Conservation (phyloP, 1,140 invertebrate genomes). For the Ruditapes philippinarum region DNA sequence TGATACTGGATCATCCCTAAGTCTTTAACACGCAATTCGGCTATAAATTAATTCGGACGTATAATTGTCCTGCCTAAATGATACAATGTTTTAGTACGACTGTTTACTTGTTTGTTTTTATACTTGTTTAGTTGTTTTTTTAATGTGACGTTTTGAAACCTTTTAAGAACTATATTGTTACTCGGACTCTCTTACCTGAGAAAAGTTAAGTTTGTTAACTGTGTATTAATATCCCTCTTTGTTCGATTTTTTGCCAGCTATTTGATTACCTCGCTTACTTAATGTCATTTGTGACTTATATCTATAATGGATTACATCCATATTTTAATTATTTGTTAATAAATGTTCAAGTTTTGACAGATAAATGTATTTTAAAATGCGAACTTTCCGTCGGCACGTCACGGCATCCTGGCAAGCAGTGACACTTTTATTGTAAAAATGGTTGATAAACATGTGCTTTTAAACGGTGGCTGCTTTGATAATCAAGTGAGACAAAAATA, state of each 20-base stretch:
- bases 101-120: too few relatives aligned
- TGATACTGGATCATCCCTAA: not conserved
- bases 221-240: too few relatives aligned
- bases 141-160: too few relatives aligned
- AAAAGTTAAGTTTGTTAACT: too few relatives aligned
- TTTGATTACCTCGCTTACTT: too few relatives aligned
- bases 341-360: conserved; percentile 22
- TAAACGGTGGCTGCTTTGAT: not conserved
- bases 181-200: too few relatives aligned
- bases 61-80: not conserved
- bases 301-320: conserved; percentile 8
- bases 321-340: conserved; percentile 26
- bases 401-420: not conserved
- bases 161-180: too few relatives aligned
- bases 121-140: too few relatives aligned
- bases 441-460: not conserved
- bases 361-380: not conserved
- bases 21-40: not conserved
- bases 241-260: too few relatives aligned
- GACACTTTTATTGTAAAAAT: not conserved
- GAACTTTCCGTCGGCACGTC: conserved; percentile 15
- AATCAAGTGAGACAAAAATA: not conserved
- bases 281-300: not conserved
- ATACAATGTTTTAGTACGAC: too few relatives aligned
- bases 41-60: not conserved